A percentile compares a stretch with the other conserved stretches of the same genome.
Evolutionary conservation across 2,888 invertebrate genomes (phyloP).

Genomic region (Mythimna impura): DNA sequence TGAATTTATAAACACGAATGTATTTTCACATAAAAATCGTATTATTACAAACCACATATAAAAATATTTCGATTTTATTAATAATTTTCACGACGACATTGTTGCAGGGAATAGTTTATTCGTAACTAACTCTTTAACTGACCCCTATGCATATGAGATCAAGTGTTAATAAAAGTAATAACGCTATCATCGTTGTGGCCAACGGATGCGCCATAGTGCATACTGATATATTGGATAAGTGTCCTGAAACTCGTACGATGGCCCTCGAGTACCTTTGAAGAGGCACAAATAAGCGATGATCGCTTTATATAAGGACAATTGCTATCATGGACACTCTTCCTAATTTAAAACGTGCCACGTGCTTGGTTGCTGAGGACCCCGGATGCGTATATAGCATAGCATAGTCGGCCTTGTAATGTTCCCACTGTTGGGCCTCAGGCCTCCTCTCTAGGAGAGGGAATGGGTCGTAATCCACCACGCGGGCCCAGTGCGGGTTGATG

Average conservation of each 20-base stretch:
- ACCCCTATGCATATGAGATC: not conserved
- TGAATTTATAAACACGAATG: too few species aligned
- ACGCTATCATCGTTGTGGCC: not conserved
- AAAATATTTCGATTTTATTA: not conserved
- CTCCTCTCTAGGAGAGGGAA: too few species aligned
- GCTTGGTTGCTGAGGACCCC: not conserved
- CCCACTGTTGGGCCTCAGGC: too few species aligned
- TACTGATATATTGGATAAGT: slow-evolving; percentile 39
- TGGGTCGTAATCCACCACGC: too few species aligned
- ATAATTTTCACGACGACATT: not conserved
- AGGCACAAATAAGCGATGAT: slow-evolving; percentile 12
- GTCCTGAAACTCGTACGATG: slow-evolving; percentile 23
- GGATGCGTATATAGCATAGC: too few species aligned
- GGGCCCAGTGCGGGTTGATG: too few species aligned
- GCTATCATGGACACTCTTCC: not conserved
- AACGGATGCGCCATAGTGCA: slow-evolving; percentile 25
- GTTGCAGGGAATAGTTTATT: slow-evolving; percentile 2
- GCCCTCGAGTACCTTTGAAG: slow-evolving; percentile 17
- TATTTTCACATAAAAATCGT: too few species aligned
- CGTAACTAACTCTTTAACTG: not conserved
- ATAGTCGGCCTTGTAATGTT: too few species aligned
- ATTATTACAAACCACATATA: not conserved
- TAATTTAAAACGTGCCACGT: not conserved
- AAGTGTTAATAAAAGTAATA: slow-evolving; percentile 1
- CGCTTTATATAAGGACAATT: slow-evolving; percentile 14